phyloP scores from a whole-genome alignment of 2,797 vertebrate species.

The Anabacerthia variegaticeps region DNA sequence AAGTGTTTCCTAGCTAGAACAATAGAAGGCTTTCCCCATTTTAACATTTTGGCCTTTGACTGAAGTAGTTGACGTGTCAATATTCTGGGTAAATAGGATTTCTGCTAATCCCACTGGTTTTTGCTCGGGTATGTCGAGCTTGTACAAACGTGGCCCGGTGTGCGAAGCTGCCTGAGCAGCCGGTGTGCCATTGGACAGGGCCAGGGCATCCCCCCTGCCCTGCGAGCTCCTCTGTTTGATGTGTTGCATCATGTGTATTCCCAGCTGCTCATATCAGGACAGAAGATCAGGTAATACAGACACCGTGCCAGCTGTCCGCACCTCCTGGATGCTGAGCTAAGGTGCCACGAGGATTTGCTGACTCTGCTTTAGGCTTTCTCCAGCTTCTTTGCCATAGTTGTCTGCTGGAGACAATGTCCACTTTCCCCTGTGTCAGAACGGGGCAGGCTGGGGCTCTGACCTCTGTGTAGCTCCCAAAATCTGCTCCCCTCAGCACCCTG shows the following conservation, averaged over 20 bases:
- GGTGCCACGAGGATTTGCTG: accelerated
- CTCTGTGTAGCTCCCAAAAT: background rate
- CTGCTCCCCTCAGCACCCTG: background rate
- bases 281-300: background rate
- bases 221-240: background rate
- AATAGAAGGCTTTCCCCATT: background rate
- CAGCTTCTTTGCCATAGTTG: background rate
- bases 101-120: background rate
- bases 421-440: background rate
- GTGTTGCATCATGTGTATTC: background rate
- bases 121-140: background rate
- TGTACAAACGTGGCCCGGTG: accelerated
- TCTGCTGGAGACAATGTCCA: background rate
- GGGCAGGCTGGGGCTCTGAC: background rate
- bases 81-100: background rate
- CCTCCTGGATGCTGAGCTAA: background rate
- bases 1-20: background rate
- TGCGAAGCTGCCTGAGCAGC: background rate
- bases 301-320: background rate
- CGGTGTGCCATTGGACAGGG: background rate
- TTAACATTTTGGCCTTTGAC: background rate
- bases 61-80: background rate
- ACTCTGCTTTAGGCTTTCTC: background rate
- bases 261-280: background rate
- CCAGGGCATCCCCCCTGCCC: background rate